phyloP scores from a whole-genome alignment of 2,888 invertebrate genomes.

The Chrysolina haemoptera region DNA sequence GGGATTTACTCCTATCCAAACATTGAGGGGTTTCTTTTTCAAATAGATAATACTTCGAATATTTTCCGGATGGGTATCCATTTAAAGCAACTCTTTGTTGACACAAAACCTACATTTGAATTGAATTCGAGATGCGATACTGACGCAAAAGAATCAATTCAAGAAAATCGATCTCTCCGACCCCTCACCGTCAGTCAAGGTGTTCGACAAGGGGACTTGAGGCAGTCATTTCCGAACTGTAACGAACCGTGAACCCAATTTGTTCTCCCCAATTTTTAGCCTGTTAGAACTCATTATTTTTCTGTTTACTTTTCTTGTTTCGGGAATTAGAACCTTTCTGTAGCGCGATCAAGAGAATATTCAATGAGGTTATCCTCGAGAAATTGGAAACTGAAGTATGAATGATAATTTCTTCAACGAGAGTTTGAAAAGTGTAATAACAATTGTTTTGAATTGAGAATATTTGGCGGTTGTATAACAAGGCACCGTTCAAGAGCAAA shows the following conservation, averaged over 20 bases:
- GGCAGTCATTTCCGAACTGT: constrained; percentile 43
- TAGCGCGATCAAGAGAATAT: background rate
- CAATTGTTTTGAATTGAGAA: background rate
- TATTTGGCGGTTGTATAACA: background rate
- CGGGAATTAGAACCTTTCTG: constrained; percentile 28
- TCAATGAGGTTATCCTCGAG: constrained; percentile 3
- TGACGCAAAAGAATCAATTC: constrained; percentile 39
- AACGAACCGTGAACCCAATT: constrained; percentile 50
- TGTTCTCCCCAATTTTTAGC: constrained; percentile 44
- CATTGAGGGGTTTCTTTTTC: too few relatives aligned
- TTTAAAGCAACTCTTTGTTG: constrained; percentile 14
- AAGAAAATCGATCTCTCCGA: constrained; percentile 35
- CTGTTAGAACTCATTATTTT: constrained; percentile 45
- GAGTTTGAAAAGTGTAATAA: background rate
- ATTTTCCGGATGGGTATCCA: too few relatives aligned
- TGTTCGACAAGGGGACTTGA: constrained; percentile 41
- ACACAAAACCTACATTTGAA: background rate
- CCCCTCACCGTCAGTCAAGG: constrained; percentile 42
- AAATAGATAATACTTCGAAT: too few relatives aligned
- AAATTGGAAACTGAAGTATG: background rate
- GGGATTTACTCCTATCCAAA: too few relatives aligned
- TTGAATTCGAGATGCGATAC: constrained; percentile 5
- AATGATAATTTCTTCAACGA: background rate
- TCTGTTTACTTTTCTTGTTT: constrained; percentile 33
- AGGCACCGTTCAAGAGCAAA: background rate